A percentile compares a stretch with the other conserved stretches of the same genome.
These are phyloP conservation scores for Clarias fuscus DNA, from an alignment of 2,797 vertebrate genomes.

Conservation along the genomic window DNA sequence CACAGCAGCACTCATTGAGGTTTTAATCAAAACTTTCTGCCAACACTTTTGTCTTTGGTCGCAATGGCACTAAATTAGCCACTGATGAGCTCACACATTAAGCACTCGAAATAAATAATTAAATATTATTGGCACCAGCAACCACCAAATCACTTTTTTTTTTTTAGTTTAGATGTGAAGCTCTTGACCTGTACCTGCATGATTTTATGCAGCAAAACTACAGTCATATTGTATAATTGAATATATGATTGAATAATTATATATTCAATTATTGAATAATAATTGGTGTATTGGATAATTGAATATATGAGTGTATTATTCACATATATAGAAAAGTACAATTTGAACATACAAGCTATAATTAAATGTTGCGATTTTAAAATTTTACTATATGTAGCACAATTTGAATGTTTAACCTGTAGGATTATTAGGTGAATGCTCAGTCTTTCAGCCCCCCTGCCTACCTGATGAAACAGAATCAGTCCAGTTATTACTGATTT, in stretches of 20 bases:
- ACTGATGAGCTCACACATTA: background rate
- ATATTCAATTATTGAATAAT: too few relatives aligned
- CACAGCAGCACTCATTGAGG: background rate
- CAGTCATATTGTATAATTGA: background rate
- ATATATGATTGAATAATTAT: background rate
- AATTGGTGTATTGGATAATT: background rate
- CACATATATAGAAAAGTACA: background rate
- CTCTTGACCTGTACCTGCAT: background rate
- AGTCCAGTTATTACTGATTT: background rate
- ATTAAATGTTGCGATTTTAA: background rate
- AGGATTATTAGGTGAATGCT: background rate
- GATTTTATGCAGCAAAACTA: background rate
- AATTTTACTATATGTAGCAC: background rate
- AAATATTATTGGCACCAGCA: constrained; percentile 36
- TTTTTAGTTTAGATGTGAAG: background rate
- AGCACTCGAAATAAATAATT: background rate
- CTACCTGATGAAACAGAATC: background rate
- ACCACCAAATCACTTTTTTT: background rate
- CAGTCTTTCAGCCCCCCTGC: background rate
- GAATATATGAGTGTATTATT: background rate
- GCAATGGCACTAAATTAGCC: background rate
- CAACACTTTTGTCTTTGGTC: background rate
- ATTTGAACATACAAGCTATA: background rate
- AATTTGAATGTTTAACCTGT: background rate
- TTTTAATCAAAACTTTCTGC: background rate